Evolutionary conservation across 2,888 invertebrate genomes (phyloP).

Genomic region (Rhamnusium bicolor): DNA sequence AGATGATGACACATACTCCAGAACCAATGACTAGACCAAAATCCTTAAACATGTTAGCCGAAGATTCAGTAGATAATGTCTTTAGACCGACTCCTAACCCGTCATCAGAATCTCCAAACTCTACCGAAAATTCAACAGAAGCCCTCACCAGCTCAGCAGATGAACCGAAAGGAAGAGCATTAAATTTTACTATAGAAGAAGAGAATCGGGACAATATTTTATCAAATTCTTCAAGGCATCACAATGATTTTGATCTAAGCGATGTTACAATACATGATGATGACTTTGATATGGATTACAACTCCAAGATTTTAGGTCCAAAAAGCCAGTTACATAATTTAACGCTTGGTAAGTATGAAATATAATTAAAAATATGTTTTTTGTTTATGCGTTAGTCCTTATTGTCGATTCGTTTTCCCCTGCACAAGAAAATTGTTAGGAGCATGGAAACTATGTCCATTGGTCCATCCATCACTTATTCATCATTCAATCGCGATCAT

Average conservation of each 20-base stretch:
- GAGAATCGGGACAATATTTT: conserved; percentile 61
- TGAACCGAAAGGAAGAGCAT: conserved; percentile 61
- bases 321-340: conserved; percentile 49
- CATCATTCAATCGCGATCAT: no score
- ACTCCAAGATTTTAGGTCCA: conserved; percentile 57
- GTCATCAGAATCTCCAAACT: neutral
- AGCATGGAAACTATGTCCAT: no score
- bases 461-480: no score
- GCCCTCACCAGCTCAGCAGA: neutral
- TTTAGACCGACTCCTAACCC: conserved; percentile 54
- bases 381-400: no score
- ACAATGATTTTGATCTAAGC: conserved; percentile 76
- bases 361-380: no score
- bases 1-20: conserved; percentile 57
- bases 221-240: conserved; percentile 45
- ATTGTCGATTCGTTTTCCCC: no score
- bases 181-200: conserved; percentile 65
- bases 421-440: no score
- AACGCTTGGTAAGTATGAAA: conserved; percentile 46
- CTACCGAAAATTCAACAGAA: neutral
- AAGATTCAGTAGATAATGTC: conserved; percentile 57
- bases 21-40: conserved; percentile 57
- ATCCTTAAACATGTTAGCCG: conserved; percentile 63
- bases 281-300: conserved; percentile 68
- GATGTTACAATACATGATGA: conserved; percentile 84